Base-by-base conservation (phyloP, 2,113 vertebrate species). In the Pelmatolapia mariae region DNA sequence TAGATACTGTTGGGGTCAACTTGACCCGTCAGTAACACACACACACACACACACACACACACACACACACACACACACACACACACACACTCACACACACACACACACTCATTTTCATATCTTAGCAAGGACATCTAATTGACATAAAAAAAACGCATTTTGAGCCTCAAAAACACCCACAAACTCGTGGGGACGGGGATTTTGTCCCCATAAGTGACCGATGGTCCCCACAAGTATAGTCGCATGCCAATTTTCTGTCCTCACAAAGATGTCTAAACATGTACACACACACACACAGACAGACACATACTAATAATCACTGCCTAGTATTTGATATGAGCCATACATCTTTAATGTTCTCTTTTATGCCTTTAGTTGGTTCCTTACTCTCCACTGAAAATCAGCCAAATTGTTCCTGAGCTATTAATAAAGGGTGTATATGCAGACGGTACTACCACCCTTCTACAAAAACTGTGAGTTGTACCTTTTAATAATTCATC, bases 381-480 rank as follows among this genome's bases (percentile, higher is more conserved):
- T 82, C 97, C 97, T 8, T 99, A 97, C 40, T 81, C 89, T 45
- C 96, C 96, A 3, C 87, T 45, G 3, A 94, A 85, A 4, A 13
- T 96, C 3, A 40, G 57, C 10, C 3, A 94, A 0, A 33, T 59
- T 18, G 0, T 96, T 6, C 56, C 61, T 81, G 95, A 95, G 16
- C 87, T 98, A 45, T 1, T 84, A 0, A 0, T 92, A 0, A 93
- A 61, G 9, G 97, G 96, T 2, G 0, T 97, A 6, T 82, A 98
- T 3, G 94, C 95, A 54, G 98, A 99, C 3, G 97, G 96, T 3
- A 90, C 85, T 0, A 1, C 24, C 9, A 94, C 87, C 24, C 83
- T 97, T 36, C 18, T 96, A 3, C 86, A 94, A 82, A 93, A 92
- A 31, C 91, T 99, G 98, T 99, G 91, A 97, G 98, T 7, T 26